Evolutionary conservation across 1,140 invertebrate species (phyloP).

Genomic region (Drosophila sucinea): DNA sequence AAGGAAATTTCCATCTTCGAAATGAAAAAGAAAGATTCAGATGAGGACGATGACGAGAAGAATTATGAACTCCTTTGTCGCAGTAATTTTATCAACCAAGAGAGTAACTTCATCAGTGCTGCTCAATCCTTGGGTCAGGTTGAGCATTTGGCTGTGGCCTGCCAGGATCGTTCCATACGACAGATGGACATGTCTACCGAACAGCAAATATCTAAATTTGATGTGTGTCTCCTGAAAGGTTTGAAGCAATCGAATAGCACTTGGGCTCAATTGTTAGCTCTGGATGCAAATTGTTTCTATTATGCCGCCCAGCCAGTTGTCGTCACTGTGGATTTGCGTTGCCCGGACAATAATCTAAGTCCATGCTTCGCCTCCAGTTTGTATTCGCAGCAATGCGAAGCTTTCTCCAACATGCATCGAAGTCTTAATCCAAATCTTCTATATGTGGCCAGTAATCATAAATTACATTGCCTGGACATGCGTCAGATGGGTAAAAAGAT

Average conservation of each 20-base stretch:
- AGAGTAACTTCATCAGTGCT: slow-evolving; percentile 41
- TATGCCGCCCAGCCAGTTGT: slow-evolving; percentile 56
- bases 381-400: slow-evolving; percentile 42
- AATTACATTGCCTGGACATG: slow-evolving; percentile 61
- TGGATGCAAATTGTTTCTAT: slow-evolving; percentile 40
- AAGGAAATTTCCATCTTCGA: slow-evolving; percentile 57
- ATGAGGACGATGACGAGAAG: not conserved
- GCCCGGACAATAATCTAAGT: slow-evolving; percentile 31
- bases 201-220: slow-evolving; percentile 49
- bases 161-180: slow-evolving; percentile 50
- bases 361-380: slow-evolving; percentile 64
- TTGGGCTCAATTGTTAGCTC: slow-evolving; percentile 56
- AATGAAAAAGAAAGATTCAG: slow-evolving; percentile 13
- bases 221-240: slow-evolving; percentile 44
- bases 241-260: slow-evolving; percentile 30
- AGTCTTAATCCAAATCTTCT: slow-evolving; percentile 57
- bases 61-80: slow-evolving; percentile 37
- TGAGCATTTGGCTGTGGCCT: slow-evolving; percentile 45
- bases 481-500: slow-evolving; percentile 56
- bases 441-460: slow-evolving; percentile 69
- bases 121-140: slow-evolving; percentile 33
- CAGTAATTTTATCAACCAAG: slow-evolving; percentile 31
- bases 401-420: slow-evolving; percentile 45
- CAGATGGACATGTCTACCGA: slow-evolving; percentile 48
- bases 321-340: slow-evolving; percentile 53